Percentiles rank a stretch among this genome's conserved stretches.
Conservation (phyloP, 2,888 invertebrate genomes). For the Falcaria lacertinaria region DNA sequence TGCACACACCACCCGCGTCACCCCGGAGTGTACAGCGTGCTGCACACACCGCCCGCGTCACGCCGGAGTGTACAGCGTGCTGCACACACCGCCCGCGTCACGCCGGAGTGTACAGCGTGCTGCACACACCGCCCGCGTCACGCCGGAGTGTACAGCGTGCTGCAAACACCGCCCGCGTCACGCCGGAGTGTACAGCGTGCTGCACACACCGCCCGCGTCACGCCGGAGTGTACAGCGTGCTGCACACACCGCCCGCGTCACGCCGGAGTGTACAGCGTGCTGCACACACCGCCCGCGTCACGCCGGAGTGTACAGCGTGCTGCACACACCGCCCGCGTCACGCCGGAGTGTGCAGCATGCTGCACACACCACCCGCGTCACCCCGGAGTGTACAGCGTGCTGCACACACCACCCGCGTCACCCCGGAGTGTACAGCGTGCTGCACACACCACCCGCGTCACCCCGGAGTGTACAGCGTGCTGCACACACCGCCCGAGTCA, state of each 20-base stretch:
- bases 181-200: constrained; percentile 90
- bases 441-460: constrained; percentile 87
- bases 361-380: constrained; percentile 87
- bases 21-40: constrained; percentile 90
- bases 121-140: constrained; percentile 87
- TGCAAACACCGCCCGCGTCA: constrained; percentile 91
- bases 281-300: constrained; percentile 87
- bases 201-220: constrained; percentile 87
- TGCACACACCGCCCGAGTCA: constrained; percentile 86
- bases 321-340: constrained; percentile 91
- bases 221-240: constrained; percentile 90
- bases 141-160: constrained; percentile 90
- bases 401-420: constrained; percentile 87
- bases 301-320: constrained; percentile 90
- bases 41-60: constrained; percentile 87
- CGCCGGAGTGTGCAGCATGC: constrained; percentile 90
- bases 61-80: constrained; percentile 90
- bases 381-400: constrained; percentile 90
- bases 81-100: constrained; percentile 91
- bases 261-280: constrained; percentile 90
- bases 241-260: constrained; percentile 91
- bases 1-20: constrained; percentile 87
- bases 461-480: constrained; percentile 90
- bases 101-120: constrained; percentile 90
- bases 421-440: constrained; percentile 90